These are phyloP conservation scores for Caenorhabditis briggsae DNA, from an alignment of 1,140 invertebrate species.

Conservation along the genomic window DNA sequence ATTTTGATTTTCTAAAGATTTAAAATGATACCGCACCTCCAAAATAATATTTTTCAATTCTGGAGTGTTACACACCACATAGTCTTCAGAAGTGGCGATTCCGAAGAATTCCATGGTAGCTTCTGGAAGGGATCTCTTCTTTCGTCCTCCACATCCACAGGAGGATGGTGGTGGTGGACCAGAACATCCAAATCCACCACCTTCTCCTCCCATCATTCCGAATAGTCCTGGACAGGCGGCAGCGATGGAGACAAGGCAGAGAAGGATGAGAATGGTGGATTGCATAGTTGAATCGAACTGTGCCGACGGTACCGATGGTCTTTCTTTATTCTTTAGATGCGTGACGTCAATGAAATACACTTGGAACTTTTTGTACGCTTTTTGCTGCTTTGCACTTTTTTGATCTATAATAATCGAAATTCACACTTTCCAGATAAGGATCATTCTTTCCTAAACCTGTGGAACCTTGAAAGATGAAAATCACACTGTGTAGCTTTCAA, in stretches of 20 bases:
- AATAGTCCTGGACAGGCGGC: constrained; percentile 39
- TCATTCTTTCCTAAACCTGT: too few relatives aligned
- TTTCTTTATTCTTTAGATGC: background rate
- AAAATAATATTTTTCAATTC: constrained; percentile 43
- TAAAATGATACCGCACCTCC: background rate
- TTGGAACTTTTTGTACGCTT: background rate
- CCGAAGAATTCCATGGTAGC: background rate
- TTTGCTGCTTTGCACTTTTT: too few relatives aligned
- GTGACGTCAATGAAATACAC: background rate
- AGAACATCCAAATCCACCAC: constrained; percentile 19
- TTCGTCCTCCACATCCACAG: constrained; percentile 34
- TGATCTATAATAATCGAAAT: too few relatives aligned
- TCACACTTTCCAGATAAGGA: too few relatives aligned
- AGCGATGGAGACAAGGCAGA: background rate
- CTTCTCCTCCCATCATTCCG: constrained; percentile 30
- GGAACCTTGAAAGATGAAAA: too few relatives aligned
- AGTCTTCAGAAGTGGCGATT: constrained; percentile 3
- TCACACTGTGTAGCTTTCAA: too few relatives aligned
- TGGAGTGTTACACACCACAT: constrained; percentile 23
- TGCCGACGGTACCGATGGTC: background rate
- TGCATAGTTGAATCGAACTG: constrained; percentile 16
- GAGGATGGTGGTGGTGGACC: constrained; percentile 34
- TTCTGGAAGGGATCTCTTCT: constrained; percentile 40
- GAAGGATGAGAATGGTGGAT: constrained; percentile 12
- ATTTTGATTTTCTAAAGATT: background rate